Percentiles rank a stretch among this genome's conserved stretches.
Conservation (phyloP, 1,140 invertebrate genomes). For the Drosophila willistoni region DNA sequence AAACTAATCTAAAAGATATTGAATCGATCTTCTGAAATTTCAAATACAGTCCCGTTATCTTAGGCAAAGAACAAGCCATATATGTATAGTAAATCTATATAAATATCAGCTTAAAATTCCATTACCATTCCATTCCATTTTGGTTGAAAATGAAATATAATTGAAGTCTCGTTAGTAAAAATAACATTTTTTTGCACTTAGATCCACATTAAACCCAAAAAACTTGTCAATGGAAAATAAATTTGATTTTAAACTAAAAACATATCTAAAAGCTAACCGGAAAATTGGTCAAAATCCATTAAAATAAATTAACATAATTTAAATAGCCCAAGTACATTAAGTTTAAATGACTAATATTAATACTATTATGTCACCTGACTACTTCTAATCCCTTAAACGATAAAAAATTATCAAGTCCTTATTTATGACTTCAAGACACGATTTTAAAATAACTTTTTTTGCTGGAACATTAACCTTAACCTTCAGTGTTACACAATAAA, state of each 20-base stretch:
- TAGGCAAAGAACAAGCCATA: no score
- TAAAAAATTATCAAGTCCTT: not conserved
- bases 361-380: no score
- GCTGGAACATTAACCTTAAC: constrained; percentile 14
- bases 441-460: not conserved
- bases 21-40: no score
- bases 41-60: no score
- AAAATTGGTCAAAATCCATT: not conserved
- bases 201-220: not conserved
- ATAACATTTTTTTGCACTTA: no score
- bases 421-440: not conserved
- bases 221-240: not conserved
- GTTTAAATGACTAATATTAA: no score
- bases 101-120: not conserved
- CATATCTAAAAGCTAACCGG: not conserved
- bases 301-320: not conserved
- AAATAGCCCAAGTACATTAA: not conserved
- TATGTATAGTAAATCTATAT: not conserved
- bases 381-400: not conserved
- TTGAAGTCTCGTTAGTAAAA: not conserved
- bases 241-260: not conserved
- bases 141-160: not conserved
- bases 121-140: not conserved
- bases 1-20: no score
- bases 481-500: constrained; percentile 17